phyloP scores from a whole-genome alignment of 2,113 vertebrate species.

The Sitta europaea region DNA sequence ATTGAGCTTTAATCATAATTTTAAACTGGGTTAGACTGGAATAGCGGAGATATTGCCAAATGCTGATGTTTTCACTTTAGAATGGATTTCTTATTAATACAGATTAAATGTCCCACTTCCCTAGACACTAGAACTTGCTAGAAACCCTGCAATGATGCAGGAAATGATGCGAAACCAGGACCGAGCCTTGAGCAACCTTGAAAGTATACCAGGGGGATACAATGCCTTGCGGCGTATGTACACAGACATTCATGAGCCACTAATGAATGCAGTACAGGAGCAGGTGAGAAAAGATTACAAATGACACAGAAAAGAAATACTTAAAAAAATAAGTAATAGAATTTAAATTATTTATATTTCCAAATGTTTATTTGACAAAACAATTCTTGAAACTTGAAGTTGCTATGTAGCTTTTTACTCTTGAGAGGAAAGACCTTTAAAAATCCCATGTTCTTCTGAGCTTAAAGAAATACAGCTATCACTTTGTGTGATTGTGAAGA shows the following conservation, averaged over 20 bases:
- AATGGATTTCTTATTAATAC: conserved; percentile 44
- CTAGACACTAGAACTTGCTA: conserved; percentile 82
- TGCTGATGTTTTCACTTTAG: background rate
- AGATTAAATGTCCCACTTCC: conserved; percentile 33
- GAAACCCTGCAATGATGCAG: conserved; percentile 86
- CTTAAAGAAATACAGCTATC: background rate
- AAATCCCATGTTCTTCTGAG: background rate
- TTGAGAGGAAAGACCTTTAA: background rate
- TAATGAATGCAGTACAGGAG: conserved; percentile 80
- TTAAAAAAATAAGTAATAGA: too few relatives aligned
- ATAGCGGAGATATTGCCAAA: background rate
- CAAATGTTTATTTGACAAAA: background rate
- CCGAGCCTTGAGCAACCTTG: conserved; percentile 81
- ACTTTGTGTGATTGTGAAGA: background rate
- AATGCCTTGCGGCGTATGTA: conserved; percentile 82
- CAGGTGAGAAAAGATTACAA: conserved; percentile 65
- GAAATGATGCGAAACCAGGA: conserved; percentile 86
- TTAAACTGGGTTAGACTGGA: background rate
- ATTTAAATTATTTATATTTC: background rate
- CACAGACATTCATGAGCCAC: conserved; percentile 82
- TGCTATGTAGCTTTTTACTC: background rate
- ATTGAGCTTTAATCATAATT: background rate
- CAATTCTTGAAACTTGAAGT: background rate
- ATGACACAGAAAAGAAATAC: background rate
- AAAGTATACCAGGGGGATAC: conserved; percentile 83